These are phyloP conservation scores for Arizona elegans DNA, from an alignment of 2,113 vertebrate species.

Conservation along the genomic window DNA sequence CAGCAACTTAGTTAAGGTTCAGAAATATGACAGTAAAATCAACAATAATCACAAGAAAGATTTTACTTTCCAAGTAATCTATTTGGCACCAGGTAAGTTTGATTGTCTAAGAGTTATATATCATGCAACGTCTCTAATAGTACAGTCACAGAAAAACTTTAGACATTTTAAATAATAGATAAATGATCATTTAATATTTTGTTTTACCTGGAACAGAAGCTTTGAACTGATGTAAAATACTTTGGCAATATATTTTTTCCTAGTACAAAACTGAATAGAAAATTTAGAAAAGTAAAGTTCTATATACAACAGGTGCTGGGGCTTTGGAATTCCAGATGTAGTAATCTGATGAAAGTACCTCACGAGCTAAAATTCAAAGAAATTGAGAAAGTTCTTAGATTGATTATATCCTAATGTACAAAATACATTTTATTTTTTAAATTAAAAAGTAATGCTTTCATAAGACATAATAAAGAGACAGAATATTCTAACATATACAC, in stretches of 20 bases:
- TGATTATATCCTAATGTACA: conserved; percentile 18
- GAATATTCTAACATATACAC: neutral
- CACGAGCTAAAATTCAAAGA: conserved; percentile 75
- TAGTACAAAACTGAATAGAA: conserved; percentile 24
- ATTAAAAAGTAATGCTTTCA: neutral
- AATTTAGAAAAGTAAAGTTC: conserved; percentile 61
- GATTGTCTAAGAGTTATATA: no score
- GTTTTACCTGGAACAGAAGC: neutral
- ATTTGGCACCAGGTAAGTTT: neutral
- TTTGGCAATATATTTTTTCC: conserved; percentile 33
- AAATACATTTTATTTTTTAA: conserved; percentile 1
- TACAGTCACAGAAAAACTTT: neutral
- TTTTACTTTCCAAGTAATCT: neutral
- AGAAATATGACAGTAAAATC: neutral
- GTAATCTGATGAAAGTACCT: conserved; percentile 87
- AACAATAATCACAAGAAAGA: neutral
- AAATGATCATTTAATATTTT: neutral
- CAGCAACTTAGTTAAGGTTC: neutral
- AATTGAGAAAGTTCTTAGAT: conserved; percentile 22
- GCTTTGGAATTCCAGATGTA: conserved; percentile 95
- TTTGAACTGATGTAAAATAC: conserved; percentile 33
- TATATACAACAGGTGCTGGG: conserved; percentile 77
- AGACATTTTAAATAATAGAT: neutral
- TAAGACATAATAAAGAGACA: neutral
- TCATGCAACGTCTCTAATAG: neutral